Conservation (phyloP, 2,888 invertebrate genomes). For the Deilephila porcellus region DNA sequence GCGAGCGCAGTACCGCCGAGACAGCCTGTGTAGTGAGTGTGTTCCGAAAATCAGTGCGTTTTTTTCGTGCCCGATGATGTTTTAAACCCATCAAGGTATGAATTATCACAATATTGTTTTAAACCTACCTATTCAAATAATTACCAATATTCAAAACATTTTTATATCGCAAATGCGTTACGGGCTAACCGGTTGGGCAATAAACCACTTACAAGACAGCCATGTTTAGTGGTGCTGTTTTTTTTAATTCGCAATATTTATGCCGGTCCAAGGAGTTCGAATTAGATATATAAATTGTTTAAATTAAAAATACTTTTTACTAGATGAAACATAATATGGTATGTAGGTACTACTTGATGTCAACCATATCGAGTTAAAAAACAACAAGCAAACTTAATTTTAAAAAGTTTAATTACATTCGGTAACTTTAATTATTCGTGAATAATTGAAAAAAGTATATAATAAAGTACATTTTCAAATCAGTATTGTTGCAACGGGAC, state of each 20-base stretch:
- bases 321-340: no score
- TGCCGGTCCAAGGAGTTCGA: conserved; percentile 8
- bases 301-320: neutral
- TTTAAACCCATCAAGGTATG: conserved; percentile 21
- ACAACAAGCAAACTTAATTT: no score
- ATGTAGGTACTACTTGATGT: neutral
- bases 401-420: no score
- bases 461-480: neutral
- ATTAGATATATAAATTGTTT: neutral
- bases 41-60: conserved; percentile 28
- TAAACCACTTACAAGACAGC: conserved; percentile 38
- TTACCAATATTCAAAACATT: neutral
- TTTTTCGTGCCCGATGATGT: conserved; percentile 23
- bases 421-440: neutral
- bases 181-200: conserved; percentile 41
- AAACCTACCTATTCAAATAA: neutral
- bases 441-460: neutral
- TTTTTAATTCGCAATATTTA: conserved; percentile 33
- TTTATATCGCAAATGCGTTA: neutral
- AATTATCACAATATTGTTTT: neutral
- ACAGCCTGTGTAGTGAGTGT: conserved; percentile 37
- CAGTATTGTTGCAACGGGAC: conserved; percentile 1
- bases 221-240: conserved; percentile 41
- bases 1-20: conserved; percentile 44
- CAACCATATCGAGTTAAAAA: no score